Evolutionary conservation across 2,797 vertebrate genomes (phyloP), one percentile per base, ranked within the genome.

Genomic region (Hypotaenidia philippensis): DNA sequence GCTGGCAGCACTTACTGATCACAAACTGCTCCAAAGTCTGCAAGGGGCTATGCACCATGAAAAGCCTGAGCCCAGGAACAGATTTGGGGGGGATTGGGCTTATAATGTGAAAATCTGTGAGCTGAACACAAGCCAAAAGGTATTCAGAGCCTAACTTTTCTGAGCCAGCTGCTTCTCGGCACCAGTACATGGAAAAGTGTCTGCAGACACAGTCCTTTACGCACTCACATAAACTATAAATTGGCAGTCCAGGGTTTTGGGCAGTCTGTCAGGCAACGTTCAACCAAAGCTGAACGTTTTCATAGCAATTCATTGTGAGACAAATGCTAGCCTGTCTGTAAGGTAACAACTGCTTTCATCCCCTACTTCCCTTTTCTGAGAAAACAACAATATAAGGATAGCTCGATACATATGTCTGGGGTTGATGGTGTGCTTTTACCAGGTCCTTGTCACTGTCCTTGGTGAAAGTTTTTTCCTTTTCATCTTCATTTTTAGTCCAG

Each of bases 401-500:
- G 75, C n/a, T 93, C 19, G 72, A 85, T 60, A 94, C 47, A 26
- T 49, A 86, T 91, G 66, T 72, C 80, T 91, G 89, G 34, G 53
- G 74, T 56, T 83, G 95, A 57, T 76, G 85, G 76, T 82, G 88
- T 53, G 31, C 71, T 22, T 98, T 99, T 98, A 99, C 99, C 99
- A 99, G 98, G 95, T 99, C 99, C 96, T 99, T 99, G 97, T 99
- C 98, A 72, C 98, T 99, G 79, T 99, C 99, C 78, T 99, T 99
- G 16, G 99, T 98, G 89, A 99, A 99, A 0, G 99, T 99, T 97
- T 99, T 99, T 96, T 99, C 99, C 53, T 99, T 99, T 94, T 99
- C 99, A 18, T 99, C 99, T 53, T 99, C 99, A 2, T 99, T 99
- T 97, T 99, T 98, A 63, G 99, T 99, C 99, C 99, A 99, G 98